Evolutionary conservation across 1,140 invertebrate species (phyloP).

Genomic region (Drosophila pseudoananassae): DNA sequence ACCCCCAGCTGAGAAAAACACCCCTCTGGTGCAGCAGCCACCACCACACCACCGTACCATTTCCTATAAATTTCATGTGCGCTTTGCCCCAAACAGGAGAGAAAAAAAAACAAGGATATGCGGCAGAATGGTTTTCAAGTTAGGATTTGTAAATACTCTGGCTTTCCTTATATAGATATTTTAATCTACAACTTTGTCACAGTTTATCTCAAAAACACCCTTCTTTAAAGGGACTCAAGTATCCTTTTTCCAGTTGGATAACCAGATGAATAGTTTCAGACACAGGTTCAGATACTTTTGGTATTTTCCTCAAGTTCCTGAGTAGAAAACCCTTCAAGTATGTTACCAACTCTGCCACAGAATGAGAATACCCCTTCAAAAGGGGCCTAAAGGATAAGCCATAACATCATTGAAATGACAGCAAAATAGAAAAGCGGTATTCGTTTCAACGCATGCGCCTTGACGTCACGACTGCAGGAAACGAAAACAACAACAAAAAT

Average conservation of each 20-base stretch:
- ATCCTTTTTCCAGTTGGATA: conserved; percentile 37
- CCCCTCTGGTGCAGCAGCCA: conserved; percentile 61
- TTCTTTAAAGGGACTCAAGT: not conserved
- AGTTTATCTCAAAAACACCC: not conserved
- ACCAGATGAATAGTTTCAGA: conserved; percentile 32
- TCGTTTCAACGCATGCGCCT: conserved; percentile 67
- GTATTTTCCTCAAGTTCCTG: conserved; percentile 8
- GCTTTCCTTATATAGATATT: no score
- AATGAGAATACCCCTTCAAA: conserved; percentile 32
- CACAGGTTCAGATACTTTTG: not conserved
- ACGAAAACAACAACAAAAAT: conserved; percentile 27
- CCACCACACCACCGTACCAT: conserved; percentile 30
- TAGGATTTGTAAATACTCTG: not conserved
- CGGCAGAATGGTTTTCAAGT: not conserved
- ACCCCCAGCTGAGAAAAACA: conserved; percentile 62
- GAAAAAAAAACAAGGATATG: conserved; percentile 6
- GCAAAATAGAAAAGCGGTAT: conserved; percentile 57
- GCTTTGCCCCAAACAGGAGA: conserved; percentile 9
- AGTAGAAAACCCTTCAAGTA: conserved; percentile 19
- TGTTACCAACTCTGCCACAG: conserved; percentile 19
- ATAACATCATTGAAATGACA: conserved; percentile 60
- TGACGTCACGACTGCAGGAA: conserved; percentile 56
- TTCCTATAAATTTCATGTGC: conserved; percentile 25
- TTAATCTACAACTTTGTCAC: no score
- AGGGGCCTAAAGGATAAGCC: conserved; percentile 33